Conservation (phyloP, 2,113 vertebrate genomes). For the Dasyurus viverrinus region DNA sequence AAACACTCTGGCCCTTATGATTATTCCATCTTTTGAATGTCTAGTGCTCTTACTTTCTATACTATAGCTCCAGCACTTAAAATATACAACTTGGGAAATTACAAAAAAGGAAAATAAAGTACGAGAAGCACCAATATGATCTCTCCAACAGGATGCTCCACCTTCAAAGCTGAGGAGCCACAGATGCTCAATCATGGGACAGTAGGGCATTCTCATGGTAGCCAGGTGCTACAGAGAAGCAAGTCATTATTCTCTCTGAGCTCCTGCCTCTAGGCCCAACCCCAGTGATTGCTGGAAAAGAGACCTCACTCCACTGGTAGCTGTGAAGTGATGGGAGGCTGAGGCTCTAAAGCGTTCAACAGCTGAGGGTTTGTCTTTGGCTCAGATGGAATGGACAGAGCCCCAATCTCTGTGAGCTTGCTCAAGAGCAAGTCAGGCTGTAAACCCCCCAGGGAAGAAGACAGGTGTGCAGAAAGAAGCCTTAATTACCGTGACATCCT, state of each 20-base stretch:
- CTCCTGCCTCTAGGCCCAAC: not conserved
- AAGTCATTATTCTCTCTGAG: not conserved
- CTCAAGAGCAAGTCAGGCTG: too few relatives aligned
- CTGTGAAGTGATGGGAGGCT: not conserved
- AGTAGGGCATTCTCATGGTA: not conserved
- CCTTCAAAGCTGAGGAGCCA: not conserved
- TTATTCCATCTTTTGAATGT: not conserved
- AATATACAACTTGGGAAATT: not conserved
- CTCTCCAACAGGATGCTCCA: not conserved
- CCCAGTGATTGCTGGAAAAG: not conserved
- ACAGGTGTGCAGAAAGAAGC: not conserved
- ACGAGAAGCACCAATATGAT: not conserved
- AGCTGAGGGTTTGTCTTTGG: not conserved
- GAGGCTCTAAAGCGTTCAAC: not conserved
- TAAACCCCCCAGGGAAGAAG: not conserved
- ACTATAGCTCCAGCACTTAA: not conserved
- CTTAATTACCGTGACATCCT: conserved; percentile 91
- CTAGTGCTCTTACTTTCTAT: not conserved
- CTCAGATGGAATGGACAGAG: not conserved
- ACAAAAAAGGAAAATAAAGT: not conserved
- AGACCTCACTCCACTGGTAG: not conserved
- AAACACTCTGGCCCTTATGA: not conserved
- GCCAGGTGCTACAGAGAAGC: not conserved
- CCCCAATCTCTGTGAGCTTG: not conserved
- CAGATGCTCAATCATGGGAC: not conserved